Base-by-base conservation (phyloP, 2,888 invertebrate genomes). In the Phrixothrix hirtus region DNA sequence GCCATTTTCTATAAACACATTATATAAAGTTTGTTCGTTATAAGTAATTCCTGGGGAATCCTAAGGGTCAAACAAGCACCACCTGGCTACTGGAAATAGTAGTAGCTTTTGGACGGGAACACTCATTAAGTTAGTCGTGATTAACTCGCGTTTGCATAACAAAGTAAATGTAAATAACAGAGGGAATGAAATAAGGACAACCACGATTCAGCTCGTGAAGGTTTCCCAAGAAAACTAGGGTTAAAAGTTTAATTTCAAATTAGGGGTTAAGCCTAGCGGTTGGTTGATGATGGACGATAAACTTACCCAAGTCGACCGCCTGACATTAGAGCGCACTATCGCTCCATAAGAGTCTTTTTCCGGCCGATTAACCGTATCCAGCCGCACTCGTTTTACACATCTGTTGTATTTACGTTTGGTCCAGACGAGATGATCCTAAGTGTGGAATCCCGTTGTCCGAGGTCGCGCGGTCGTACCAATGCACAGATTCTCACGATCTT, bases 401-500 rank as follows among this genome's bases (percentile, higher is more conserved):
- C 61, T 61, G 59, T 61, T 61, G n/a, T 62, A 60, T 56, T 57
- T 58, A 58, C 57, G 57, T 57, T 46, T 30, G 30, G 30, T 30
- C 30, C 29, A 54, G 54, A 55, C 55, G 58, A 62, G 61, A 62
- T 62, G 64, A 64, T 64, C 60, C 59, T 61, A 62, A 61, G 58
- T 64, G 58, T 53, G 51, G 55, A 49, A 61, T 62, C 58, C 62
- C 62, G 62, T 62, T 62, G 61, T 61, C 58, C 55, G 57, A 60
- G 64, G 64, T 64, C 64, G 59, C 41, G 57, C 60, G 59, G 61
- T 57, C 58, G 58, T 57, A 59, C 58, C 56, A 61, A 62, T 59
- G 62, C 59, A 58, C 57, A 61, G 58, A 61, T 66, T 66, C 66
- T 66, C 66, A 66, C 66, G 66, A 62, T 64, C 60, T 58, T 48